Evolutionary conservation across 2,113 vertebrate species (phyloP), one percentile per base, ranked within the genome.

Genomic region (Oceanodroma tethys): DNA sequence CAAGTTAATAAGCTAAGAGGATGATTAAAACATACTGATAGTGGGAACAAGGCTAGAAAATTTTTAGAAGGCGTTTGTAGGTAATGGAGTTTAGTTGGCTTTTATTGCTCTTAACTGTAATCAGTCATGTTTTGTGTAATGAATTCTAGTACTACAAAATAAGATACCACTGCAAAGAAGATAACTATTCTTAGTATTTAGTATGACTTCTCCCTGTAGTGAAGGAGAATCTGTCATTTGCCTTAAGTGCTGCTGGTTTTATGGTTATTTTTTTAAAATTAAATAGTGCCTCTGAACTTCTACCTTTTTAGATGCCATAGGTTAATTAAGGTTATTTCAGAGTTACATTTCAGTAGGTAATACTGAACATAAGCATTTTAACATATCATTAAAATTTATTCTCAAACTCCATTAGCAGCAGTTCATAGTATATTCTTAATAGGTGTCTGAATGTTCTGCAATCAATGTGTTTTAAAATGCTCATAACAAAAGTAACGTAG

Each of bases 321-420:
- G 53, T 90, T 96, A 93, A 93, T 88, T 88, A 55, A 85, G 45
- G 20, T 81, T 95, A 79, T 85, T 91, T 94, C 59, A 74, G 42
- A 43, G 36, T 52, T 68, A 23, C 3, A 27, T 85, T 92, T 94
- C 38, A 34, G 13, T 32, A 22, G 45, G 30, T 58, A 62, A n/a
- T 53, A 53, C 45, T 53, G 42, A 81, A 60, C 21, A 43, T 34
- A 81, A 89, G 40, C 32, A n/a, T 65, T 93, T 95, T 29, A 89
- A 76, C 25, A 1, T n/a, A 45, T 85, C 19, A 58, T 90, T 85
- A 80, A 55, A 81, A 87, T 32, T 93, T 94, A 43, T 89, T 94
- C 38, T 90, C n/a, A 23, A 75, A 32, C 47, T 79, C 29, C 58
- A 43, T 80, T 89, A 87, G 73, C 26, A 84, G n/a, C 16, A 73